Evolutionary conservation across 2,113 vertebrate genomes (phyloP).

Genomic region (Lathamus discolor): DNA sequence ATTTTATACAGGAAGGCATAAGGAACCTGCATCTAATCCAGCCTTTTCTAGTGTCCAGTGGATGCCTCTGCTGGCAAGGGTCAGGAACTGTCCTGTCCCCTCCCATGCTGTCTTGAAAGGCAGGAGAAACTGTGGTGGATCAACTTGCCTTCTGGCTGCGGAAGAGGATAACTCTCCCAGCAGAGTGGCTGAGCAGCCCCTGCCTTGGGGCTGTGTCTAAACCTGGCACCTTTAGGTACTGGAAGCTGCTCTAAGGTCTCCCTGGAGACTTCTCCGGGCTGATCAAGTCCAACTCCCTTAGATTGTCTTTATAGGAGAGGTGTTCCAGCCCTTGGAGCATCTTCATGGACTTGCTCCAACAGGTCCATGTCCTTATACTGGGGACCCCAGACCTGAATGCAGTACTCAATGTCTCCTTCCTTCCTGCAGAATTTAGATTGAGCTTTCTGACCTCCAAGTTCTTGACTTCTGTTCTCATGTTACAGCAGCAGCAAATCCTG

Average conservation of each 20-base stretch:
- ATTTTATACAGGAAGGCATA: not conserved
- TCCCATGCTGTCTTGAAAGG: not conserved
- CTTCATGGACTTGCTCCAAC: not conserved
- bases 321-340: not conserved
- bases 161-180: not conserved
- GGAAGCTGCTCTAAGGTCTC: not conserved
- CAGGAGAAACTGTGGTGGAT: not conserved
- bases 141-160: fast-evolving
- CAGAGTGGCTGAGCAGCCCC: not conserved
- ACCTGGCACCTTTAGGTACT: not conserved
- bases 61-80: not conserved
- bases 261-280: not conserved
- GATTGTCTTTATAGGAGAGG: not conserved
- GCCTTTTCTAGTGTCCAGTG: not conserved
- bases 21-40: not conserved
- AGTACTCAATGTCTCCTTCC: not conserved
- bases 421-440: not conserved
- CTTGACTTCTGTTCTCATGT: not conserved
- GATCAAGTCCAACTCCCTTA: not conserved
- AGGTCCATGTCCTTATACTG: not conserved
- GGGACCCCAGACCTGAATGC: not conserved
- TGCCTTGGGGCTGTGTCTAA: not conserved
- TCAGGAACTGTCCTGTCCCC: not conserved
- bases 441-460: slow-evolving; percentile 6
- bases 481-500: slow-evolving; percentile 51